Conservation (phyloP, 53 echinoderm and acorn worm species). For the Hippasteria phrygiana region DNA sequence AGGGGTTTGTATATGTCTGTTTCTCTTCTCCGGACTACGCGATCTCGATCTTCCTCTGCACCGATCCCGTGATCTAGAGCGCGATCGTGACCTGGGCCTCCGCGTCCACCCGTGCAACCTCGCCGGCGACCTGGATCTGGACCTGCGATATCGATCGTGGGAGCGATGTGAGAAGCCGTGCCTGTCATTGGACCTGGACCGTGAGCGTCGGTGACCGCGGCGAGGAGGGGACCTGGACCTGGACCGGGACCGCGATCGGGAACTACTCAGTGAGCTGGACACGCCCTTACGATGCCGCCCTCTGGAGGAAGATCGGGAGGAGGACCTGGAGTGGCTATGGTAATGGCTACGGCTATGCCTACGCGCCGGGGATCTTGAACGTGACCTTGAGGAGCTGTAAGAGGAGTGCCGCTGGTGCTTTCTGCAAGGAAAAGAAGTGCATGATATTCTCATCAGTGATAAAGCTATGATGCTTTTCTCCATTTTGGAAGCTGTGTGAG, state of each 20-base stretch:
- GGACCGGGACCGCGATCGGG: conserved; percentile 47
- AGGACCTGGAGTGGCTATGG: conserved; percentile 42
- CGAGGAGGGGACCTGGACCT: conserved; percentile 50
- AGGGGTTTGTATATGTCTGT: not conserved
- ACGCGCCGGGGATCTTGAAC: conserved; percentile 22
- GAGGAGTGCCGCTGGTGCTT: conserved; percentile 36
- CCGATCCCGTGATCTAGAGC: conserved; percentile 35
- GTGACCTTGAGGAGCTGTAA: conserved; percentile 48
- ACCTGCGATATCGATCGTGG: conserved; percentile 32
- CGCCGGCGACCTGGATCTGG: conserved; percentile 37
- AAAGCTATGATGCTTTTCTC: too few species aligned
- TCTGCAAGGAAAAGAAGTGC: conserved; percentile 23
- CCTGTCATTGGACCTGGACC: conserved; percentile 55
- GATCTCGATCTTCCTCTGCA: conserved; percentile 57
- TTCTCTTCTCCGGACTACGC: conserved; percentile 33
- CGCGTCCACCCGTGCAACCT: conserved; percentile 49
- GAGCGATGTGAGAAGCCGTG: conserved; percentile 42
- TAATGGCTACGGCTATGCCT: not conserved
- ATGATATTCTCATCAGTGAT: not conserved
- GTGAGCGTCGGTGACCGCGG: conserved; percentile 44
- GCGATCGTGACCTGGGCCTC: conserved; percentile 63
- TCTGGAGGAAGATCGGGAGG: conserved; percentile 56
- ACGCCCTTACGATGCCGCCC: conserved; percentile 23
- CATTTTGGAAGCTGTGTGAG: too few species aligned
- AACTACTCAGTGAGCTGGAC: conserved; percentile 32